These are phyloP conservation scores for Dasypolia templi DNA, from an alignment of 2,888 invertebrate species.

Conservation along the genomic window DNA sequence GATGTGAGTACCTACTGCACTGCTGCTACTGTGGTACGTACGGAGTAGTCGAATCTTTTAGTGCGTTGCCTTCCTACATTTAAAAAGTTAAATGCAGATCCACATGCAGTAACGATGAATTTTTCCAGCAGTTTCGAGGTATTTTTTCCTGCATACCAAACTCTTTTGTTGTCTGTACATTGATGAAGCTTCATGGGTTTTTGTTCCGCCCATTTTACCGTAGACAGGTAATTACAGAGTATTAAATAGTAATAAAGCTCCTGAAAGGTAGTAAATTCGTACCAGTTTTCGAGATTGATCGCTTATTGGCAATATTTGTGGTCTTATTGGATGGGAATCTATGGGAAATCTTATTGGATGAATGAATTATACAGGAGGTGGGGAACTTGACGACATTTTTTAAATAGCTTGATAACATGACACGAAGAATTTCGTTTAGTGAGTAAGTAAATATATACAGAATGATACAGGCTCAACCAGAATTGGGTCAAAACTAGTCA, in stretches of 20 bases:
- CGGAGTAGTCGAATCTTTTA: too few species aligned
- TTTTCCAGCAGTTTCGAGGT: not conserved
- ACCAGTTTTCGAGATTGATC: constrained; percentile 57
- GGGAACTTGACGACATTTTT: not conserved
- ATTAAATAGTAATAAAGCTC: constrained; percentile 61
- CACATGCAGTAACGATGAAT: not conserved
- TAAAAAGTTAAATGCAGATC: not conserved
- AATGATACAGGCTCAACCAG: not conserved
- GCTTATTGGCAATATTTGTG: constrained; percentile 54
- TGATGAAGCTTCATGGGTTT: constrained; percentile 57
- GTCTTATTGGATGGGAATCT: constrained; percentile 22
- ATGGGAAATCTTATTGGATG: constrained; percentile 28
- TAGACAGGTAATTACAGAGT: constrained; percentile 55
- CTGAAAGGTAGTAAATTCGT: constrained; percentile 59
- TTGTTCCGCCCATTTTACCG: constrained; percentile 54
- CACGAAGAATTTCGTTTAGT: not conserved
- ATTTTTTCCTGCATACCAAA: constrained; percentile 10
- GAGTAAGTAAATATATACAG: not conserved
- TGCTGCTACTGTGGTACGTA: too few species aligned
- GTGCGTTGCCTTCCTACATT: not conserved
- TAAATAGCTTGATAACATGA: not conserved
- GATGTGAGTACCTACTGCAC: too few species aligned
- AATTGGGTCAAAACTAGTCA: not conserved
- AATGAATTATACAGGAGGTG: not conserved
- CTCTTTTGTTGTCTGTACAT: constrained; percentile 46